A percentile compares a stretch with the other conserved stretches of the same genome.
Conservation (phyloP, 1,140 invertebrate species). For the Drosophila ficusphila region DNA sequence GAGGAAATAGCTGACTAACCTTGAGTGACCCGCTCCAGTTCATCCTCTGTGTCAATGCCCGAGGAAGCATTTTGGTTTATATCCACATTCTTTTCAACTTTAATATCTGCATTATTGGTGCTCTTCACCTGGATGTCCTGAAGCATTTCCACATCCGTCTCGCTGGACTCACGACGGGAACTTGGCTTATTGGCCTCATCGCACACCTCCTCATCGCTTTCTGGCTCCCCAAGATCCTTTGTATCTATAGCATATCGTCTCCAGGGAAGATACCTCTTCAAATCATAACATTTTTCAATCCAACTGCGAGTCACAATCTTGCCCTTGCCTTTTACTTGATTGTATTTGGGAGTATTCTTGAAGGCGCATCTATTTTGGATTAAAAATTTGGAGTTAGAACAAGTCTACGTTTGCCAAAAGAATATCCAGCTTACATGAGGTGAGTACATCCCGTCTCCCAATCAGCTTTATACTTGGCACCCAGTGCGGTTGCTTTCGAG, state of each 20-base stretch:
- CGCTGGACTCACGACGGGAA: neutral
- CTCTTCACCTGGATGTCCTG: neutral
- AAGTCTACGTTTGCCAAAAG: too few species aligned
- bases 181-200: conserved; percentile 72
- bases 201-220: conserved; percentile 85
- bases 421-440: conserved; percentile 53
- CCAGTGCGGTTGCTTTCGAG: conserved; percentile 90
- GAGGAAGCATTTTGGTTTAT: conserved; percentile 28
- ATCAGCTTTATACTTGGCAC: conserved; percentile 89
- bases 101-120: neutral
- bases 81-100: neutral
- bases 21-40: conserved; percentile 84
- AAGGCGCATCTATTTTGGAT: conserved; percentile 90
- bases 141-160: neutral
- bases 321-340: conserved; percentile 88
- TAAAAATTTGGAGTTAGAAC: neutral
- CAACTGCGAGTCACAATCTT: conserved; percentile 91
- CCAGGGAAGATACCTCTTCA: conserved; percentile 90
- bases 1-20: conserved; percentile 29
- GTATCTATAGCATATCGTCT: conserved; percentile 87
- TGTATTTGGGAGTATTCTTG: conserved; percentile 94
- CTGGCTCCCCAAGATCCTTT: conserved; percentile 79
- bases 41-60: conserved; percentile 85
- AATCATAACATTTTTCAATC: conserved; percentile 89
- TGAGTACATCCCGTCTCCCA: conserved; percentile 65